A percentile compares a stretch with the other conserved stretches of the same genome.
phyloP scores from a whole-genome alignment of 2,797 vertebrate species.

The Loris lydekkerianus region DNA sequence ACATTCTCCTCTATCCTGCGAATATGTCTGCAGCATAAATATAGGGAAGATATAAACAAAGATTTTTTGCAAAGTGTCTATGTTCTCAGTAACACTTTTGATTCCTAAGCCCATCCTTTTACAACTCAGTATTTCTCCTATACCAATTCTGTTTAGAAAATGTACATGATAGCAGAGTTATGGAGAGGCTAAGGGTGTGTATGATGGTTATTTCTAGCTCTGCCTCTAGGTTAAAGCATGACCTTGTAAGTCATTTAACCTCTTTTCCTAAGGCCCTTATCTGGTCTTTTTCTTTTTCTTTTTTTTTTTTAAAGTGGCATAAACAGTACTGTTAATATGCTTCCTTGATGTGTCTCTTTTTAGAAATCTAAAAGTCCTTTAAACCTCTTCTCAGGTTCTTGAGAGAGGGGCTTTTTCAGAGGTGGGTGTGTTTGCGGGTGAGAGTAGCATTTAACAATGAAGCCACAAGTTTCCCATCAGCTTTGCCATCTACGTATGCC shows the following conservation, averaged over 20 bases:
- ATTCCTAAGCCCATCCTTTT: background rate
- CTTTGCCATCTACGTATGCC: background rate
- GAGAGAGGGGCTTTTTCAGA: background rate
- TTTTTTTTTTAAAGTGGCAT: background rate
- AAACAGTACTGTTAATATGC: background rate
- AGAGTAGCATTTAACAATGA: background rate
- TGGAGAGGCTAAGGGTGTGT: background rate
- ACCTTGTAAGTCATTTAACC: slow-evolving; percentile 20
- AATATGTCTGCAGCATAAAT: background rate
- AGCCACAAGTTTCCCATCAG: background rate
- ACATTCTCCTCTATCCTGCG: background rate
- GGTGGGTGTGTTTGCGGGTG: background rate
- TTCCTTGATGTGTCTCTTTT: background rate
- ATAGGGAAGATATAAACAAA: background rate
- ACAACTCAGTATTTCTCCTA: background rate
- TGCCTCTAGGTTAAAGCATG: background rate
- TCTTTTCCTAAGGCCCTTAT: background rate
- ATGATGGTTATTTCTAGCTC: slow-evolving; percentile 46
- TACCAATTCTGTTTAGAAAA: background rate
- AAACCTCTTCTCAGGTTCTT: background rate
- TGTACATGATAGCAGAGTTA: background rate
- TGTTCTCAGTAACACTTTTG: slow-evolving; percentile 38
- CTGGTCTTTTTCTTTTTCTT: background rate
- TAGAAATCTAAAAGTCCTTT: background rate
- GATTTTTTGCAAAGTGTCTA: background rate